phyloP scores from a whole-genome alignment of 2,888 invertebrate genomes.

The Caenorhabditis angaria region DNA sequence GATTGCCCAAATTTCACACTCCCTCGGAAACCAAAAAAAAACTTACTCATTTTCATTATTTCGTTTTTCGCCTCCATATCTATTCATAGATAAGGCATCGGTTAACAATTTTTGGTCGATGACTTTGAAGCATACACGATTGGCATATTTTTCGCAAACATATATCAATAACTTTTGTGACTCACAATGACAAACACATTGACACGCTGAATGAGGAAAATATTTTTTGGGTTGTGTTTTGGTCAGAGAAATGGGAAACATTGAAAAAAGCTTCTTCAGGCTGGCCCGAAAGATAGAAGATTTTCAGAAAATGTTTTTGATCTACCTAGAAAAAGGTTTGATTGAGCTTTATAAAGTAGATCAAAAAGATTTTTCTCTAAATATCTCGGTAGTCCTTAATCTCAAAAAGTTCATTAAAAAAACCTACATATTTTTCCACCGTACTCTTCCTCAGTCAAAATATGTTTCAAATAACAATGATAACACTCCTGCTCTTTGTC shows the following conservation, averaged over 20 bases:
- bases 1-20: too few relatives aligned
- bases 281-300: too few relatives aligned
- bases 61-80: constrained; percentile 2
- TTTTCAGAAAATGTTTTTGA: too few relatives aligned
- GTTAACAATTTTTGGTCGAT: constrained; percentile 7
- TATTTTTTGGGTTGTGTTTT: too few relatives aligned
- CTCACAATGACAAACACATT: constrained; percentile 13
- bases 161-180: constrained; percentile 11
- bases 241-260: too few relatives aligned
- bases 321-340: too few relatives aligned
- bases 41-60: constrained; percentile 5
- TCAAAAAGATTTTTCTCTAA: too few relatives aligned
- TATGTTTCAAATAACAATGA: constrained; percentile 18
- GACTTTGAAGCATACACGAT: constrained; percentile 17
- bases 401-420: background rate
- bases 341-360: too few relatives aligned
- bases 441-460: constrained; percentile 2
- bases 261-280: too few relatives aligned
- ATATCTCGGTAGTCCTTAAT: too few relatives aligned
- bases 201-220: constrained; percentile 3
- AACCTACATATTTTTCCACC: background rate
- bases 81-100: constrained; percentile 4
- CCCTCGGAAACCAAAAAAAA: background rate
- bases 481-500: constrained; percentile 16
- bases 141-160: constrained; percentile 6